Conservation (phyloP, 2,888 invertebrate species). For the Pelosia muscerda region DNA sequence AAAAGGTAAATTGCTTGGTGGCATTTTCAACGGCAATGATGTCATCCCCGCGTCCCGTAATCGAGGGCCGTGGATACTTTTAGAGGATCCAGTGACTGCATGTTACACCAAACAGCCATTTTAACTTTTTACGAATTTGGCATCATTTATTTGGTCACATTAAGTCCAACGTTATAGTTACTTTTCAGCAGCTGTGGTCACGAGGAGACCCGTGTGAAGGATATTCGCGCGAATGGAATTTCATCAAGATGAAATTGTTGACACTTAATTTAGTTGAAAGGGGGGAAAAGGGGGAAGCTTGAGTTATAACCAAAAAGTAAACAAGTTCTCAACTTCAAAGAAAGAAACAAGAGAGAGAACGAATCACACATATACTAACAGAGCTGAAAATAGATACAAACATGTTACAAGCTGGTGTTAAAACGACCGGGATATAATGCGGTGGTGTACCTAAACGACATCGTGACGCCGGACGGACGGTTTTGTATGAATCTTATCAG, state of each 20-base stretch:
- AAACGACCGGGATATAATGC: constrained; percentile 33
- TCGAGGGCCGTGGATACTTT: constrained; percentile 66
- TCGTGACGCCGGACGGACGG: constrained; percentile 54
- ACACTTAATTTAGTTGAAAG: background rate
- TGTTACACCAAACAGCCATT: constrained; percentile 43
- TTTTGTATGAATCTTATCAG: constrained; percentile 63
- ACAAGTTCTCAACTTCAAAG: too few relatives aligned
- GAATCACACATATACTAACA: background rate
- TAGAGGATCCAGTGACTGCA: constrained; percentile 48
- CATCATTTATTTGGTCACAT: too few relatives aligned
- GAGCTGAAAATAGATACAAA: background rate
- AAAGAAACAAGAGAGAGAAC: too few relatives aligned
- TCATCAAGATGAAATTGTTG: background rate
- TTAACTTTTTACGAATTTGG: background rate
- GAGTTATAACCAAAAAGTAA: too few relatives aligned
- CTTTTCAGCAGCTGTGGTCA: too few relatives aligned
- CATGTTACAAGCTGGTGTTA: constrained; percentile 25
- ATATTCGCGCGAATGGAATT: too few relatives aligned
- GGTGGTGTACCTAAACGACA: constrained; percentile 50
- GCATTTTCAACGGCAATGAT: constrained; percentile 78
- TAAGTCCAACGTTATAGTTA: too few relatives aligned
- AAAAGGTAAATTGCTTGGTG: constrained; percentile 74
- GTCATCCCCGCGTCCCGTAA: constrained; percentile 72
- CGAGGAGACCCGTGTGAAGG: too few relatives aligned
- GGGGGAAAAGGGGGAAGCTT: background rate